Evolutionary conservation across 2,888 invertebrate genomes (phyloP).

Genomic region (Mystacides longicornis): DNA sequence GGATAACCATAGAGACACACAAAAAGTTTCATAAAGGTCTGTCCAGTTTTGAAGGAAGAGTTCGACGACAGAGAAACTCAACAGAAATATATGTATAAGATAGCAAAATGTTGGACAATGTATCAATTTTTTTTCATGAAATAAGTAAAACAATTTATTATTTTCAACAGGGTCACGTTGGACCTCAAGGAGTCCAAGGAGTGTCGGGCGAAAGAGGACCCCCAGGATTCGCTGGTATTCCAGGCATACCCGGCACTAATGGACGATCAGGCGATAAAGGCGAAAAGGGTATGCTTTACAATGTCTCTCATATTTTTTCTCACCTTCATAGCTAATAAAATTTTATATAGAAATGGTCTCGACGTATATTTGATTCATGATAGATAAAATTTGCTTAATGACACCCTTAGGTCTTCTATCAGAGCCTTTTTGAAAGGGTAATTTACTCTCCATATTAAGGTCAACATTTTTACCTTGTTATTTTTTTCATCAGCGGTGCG

Average conservation of each 20-base stretch:
- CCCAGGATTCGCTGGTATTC: constrained; percentile 61
- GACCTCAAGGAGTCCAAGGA: constrained; percentile 52
- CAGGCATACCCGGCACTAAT: constrained; percentile 49
- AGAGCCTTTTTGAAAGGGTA: background rate
- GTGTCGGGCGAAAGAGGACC: constrained; percentile 59
- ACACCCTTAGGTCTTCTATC: background rate
- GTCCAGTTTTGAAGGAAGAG: no score
- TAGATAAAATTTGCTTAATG: background rate
- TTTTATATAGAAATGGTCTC: background rate
- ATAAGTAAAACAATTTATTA: background rate
- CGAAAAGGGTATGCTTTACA: constrained; percentile 48
- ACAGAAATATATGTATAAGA: no score
- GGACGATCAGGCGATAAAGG: constrained; percentile 64
- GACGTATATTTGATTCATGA: background rate
- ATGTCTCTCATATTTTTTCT: background rate
- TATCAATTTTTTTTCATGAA: no score
- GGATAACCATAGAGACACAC: no score
- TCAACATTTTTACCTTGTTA: no score
- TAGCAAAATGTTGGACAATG: no score
- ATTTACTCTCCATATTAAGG: no score
- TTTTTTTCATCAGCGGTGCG: no score
- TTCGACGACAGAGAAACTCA: no score
- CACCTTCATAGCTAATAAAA: background rate
- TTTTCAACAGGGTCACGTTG: constrained; percentile 37
- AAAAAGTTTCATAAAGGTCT: no score